phyloP scores from a whole-genome alignment of 2,888 invertebrate species.

The Blastobasis lacticolella region DNA sequence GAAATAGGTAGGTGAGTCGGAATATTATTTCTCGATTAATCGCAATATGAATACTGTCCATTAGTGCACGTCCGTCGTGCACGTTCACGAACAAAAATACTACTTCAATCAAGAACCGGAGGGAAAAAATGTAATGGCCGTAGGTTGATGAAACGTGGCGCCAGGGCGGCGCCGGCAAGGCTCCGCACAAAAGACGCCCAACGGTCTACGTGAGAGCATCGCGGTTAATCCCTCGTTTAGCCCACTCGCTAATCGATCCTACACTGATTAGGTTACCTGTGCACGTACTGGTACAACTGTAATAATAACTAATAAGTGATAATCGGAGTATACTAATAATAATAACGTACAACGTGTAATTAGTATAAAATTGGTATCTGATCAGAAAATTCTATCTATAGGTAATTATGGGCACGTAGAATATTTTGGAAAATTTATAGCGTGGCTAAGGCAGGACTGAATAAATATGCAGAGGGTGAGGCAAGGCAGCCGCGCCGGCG shows the following conservation, averaged over 20 bases:
- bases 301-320: neutral
- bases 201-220: slow-evolving; percentile 35
- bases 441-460: slow-evolving; percentile 29
- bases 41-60: slow-evolving; percentile 6
- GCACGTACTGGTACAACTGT: slow-evolving; percentile 8
- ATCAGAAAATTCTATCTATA: no score
- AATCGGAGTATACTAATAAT: no score
- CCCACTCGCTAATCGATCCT: neutral
- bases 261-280: neutral
- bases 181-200: slow-evolving; percentile 35
- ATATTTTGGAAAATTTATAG: slow-evolving; percentile 23
- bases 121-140: slow-evolving; percentile 29
- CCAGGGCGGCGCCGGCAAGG: slow-evolving; percentile 25
- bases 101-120: slow-evolving; percentile 13
- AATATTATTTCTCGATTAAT: neutral
- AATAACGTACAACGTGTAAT: no score
- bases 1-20: neutral
- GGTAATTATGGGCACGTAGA: neutral
- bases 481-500: slow-evolving; percentile 34
- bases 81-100: slow-evolving; percentile 5
- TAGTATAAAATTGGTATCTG: no score
- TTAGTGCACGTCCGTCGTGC: slow-evolving; percentile 7
- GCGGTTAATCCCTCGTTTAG: slow-evolving; percentile 2
- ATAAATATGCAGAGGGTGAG: slow-evolving; percentile 51
- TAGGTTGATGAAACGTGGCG: slow-evolving; percentile 30